These are phyloP conservation scores for Xestia sexstrigata DNA, from an alignment of 2,888 invertebrate species.

Conservation along the genomic window DNA sequence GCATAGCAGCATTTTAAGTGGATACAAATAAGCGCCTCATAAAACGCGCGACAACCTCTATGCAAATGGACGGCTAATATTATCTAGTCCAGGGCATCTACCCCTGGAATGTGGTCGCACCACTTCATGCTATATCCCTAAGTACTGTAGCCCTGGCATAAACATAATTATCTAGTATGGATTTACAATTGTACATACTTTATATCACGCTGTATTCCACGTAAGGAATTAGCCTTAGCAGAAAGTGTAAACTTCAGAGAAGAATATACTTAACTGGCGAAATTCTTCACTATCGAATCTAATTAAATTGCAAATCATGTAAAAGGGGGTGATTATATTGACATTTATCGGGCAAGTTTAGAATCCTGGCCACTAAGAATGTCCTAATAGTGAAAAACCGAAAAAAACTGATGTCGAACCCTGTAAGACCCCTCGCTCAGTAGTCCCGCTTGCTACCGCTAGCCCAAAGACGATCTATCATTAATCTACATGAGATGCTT, in stretches of 20 bases:
- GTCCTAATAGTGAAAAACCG: background rate
- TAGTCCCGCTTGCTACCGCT: background rate
- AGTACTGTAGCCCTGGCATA: background rate
- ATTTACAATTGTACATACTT: background rate
- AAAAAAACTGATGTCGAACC: background rate
- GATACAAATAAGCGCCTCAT: slow-evolving; percentile 12
- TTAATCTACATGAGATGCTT: background rate
- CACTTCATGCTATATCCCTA: background rate
- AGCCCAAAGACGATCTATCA: background rate
- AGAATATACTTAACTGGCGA: background rate
- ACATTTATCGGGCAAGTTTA: background rate
- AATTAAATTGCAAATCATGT: background rate
- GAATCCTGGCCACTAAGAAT: background rate
- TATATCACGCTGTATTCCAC: background rate
- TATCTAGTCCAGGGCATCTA: slow-evolving; percentile 36
- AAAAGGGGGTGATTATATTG: background rate
- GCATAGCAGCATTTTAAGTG: slow-evolving; percentile 3
- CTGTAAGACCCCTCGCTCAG: background rate
- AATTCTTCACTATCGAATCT: background rate
- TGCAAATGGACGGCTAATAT: slow-evolving; percentile 43
- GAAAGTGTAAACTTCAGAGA: background rate
- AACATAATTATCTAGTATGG: slow-evolving; percentile 3
- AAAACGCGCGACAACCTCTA: slow-evolving; percentile 28
- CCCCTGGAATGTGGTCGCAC: slow-evolving; percentile 40
- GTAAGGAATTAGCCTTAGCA: background rate